Percentiles rank a stretch among this genome's conserved stretches.
These are phyloP conservation scores for Corticium candelabrum DNA, from an alignment of 37 sponge, comb jelly and placozoan species.

Conservation along the genomic window DNA sequence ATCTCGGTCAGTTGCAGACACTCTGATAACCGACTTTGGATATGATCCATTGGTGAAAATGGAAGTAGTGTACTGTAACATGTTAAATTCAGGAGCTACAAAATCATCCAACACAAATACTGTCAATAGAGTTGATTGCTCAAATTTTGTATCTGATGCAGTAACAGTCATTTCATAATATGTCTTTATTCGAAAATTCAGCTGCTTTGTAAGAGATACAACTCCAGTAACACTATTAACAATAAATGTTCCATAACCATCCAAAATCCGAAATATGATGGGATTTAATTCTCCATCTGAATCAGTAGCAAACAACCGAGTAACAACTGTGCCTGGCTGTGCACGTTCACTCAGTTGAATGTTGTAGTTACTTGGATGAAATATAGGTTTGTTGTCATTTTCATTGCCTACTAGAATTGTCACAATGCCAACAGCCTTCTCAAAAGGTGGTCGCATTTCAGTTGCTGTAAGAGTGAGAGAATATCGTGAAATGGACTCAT, in stretches of 20 bases:
- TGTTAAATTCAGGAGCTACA: background rate
- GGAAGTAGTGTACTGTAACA: background rate
- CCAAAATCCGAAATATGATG: background rate
- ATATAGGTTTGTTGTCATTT: background rate
- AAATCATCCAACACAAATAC: background rate
- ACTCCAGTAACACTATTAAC: background rate
- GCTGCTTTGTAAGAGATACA: background rate
- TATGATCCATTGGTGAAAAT: background rate
- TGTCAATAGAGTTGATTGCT: background rate
- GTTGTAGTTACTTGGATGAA: background rate
- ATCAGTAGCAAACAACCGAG: background rate
- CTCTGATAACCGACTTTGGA: background rate
- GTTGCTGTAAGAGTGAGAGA: background rate
- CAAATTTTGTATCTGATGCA: background rate
- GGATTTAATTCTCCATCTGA: background rate
- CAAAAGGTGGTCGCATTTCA: background rate
- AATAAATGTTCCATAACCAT: background rate
- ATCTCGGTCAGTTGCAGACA: background rate
- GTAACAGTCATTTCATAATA: background rate
- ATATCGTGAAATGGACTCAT: background rate
- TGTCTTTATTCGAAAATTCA: background rate
- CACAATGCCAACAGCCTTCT: background rate
- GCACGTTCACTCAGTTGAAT: background rate
- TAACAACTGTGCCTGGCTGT: background rate
- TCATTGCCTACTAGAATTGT: background rate